Base-by-base conservation (phyloP, 2,888 invertebrate genomes). In the Actias luna region DNA sequence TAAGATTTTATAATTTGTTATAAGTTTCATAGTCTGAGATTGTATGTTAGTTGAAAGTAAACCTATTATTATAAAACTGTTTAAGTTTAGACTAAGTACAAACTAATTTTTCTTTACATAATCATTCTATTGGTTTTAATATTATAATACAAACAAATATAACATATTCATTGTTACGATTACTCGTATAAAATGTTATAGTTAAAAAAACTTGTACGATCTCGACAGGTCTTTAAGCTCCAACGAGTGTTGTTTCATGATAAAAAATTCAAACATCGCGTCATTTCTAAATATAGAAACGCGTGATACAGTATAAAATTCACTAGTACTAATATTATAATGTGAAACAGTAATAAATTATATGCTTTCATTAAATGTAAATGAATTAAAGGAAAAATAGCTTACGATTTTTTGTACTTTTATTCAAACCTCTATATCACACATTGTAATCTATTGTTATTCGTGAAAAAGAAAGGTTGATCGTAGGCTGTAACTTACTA, bases 201-300 rank as follows among this genome's bases (percentile, higher is more conserved):
- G 2, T 8, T 22, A 46, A 10, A 7, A 46, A 22, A 8, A 46
- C 39, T 12, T 10, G 18, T 18, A 42, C 7, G 18, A 18, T 42
- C 42, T 42, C 42, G 18, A 5, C 46, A 22, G 46, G 46, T 46
- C 22, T 7, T 46, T 10, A 46, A 46, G 46, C 46, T 69, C 68
- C 63, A 67, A 31, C 33, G 60, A 18, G 18, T 42, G 42, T 42
- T 42, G 42, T 42, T 42, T 42, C 67, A 69, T 72, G 59, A 61
- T 55, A 78, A 81, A 77, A 82, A 78, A 74, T 67, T 63, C 70
- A 73, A 74, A 75, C 74, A 66, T 67, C 68, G 70, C 69, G 78
- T 82, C 84, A 83, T 66, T 65, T 72, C 77, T 78, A 77, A 75
- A 81, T 78, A 80, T 84, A 84, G 80, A 73, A 73, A 70, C 67